Conservation (phyloP, 2,113 vertebrate species). For the Aptenodytes forsteri region DNA sequence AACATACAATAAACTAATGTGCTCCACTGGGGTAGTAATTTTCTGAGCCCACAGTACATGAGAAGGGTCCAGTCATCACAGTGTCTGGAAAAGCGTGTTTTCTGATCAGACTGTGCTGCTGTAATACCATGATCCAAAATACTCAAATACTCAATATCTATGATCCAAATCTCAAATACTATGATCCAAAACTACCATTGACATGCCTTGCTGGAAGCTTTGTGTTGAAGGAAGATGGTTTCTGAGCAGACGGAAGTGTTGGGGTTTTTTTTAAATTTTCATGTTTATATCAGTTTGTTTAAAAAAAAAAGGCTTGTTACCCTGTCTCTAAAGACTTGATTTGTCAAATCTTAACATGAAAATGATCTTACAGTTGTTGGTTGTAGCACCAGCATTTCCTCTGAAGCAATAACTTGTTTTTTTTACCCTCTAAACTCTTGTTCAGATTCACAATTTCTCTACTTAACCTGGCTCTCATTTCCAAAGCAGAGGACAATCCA, state of each 20-base stretch:
- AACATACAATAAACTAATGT: accelerated
- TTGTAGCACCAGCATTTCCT: not conserved
- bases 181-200: not conserved
- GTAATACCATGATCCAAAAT: not conserved
- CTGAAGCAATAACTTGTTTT: not conserved
- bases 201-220: not conserved
- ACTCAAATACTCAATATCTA: not conserved
- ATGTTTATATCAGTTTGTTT: not conserved
- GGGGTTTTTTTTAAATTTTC: not conserved
- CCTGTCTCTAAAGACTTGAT: not conserved
- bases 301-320: not conserved
- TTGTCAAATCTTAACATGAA: not conserved
- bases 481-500: not conserved
- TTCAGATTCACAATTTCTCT: not conserved
- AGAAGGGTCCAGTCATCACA: accelerated
- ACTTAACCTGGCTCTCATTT: conserved; percentile 9
- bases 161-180: not conserved
- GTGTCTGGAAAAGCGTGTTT: not conserved
- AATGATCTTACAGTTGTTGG: not conserved
- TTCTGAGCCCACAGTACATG: not conserved
- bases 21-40: not conserved
- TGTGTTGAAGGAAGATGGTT: not conserved
- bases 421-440: not conserved
- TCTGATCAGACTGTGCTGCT: not conserved
- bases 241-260: not conserved